Base-by-base conservation (phyloP, 2,888 invertebrate species). In the Lasioglossum zephyrum region DNA sequence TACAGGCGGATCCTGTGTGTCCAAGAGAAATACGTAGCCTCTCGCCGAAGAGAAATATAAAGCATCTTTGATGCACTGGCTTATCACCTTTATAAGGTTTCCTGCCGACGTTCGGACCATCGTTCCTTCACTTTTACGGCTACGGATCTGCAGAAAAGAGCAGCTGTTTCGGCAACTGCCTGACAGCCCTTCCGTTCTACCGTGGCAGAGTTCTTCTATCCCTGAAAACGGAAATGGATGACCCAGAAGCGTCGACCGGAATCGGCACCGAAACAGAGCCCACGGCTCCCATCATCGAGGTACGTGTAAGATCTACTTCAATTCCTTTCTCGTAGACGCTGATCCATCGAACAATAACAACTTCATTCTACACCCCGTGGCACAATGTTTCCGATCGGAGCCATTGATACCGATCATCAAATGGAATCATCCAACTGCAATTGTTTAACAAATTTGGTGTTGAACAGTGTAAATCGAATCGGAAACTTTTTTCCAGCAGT, bases 61-160 rank as follows among this genome's bases (percentile, higher is more conserved):
- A 49, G 39, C 26, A n/a, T 63, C 9, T 22, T 36, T 44, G 75
- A 81, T n/a, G 36, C 73, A 49, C 73, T 9, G 26, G 60, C 41
- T 73, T 78, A 63, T 44, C 57, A 13, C 41, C 57, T 81, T 84
- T 89, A 88, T n/a, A 90, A 97, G 97, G 96, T 94, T 98, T 97
- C 92, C 95, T 97, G 44, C 98, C 98, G 0, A 97, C 97, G 0
- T 97, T 98, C 94, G 98, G 98, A 0, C 98, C 98, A 0, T 97
- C 97, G 0, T 97, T 97, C 92, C 93, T 98, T 2, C 97, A 98
- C 93, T 96, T 98, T 93, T 98, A 98, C 92, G 96, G 96, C 0
- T 95, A 95, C 26, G 96, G 97, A 22, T 93, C 57, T 22, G 36
- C 79, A 76, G 79, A 79, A 53, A 84, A 31, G 84, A 88, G 75